Percentiles rank a stretch among this genome's conserved stretches.
Evolutionary conservation across 2,888 invertebrate genomes (phyloP).

Genomic region (Idaea straminata): DNA sequence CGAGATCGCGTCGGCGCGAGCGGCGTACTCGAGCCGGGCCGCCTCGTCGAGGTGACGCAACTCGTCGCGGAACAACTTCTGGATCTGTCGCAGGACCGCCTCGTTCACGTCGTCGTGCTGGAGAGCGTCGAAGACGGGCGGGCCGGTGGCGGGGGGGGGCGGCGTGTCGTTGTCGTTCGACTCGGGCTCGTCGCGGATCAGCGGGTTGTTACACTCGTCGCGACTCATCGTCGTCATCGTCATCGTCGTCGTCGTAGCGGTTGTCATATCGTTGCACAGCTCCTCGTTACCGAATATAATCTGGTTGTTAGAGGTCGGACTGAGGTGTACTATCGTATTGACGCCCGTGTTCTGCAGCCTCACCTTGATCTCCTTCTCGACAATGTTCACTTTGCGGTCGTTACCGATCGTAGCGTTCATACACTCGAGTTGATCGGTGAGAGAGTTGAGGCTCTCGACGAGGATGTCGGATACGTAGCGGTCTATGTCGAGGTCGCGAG

Average conservation of each 20-base stretch:
- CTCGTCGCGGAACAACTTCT: slow-evolving; percentile 68
- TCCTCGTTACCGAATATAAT: slow-evolving; percentile 75
- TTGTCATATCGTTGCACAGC: slow-evolving; percentile 49
- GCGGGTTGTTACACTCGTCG: slow-evolving; percentile 42
- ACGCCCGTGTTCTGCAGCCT: slow-evolving; percentile 72
- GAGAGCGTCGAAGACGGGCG: slow-evolving; percentile 16
- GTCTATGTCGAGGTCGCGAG: slow-evolving; percentile 59
- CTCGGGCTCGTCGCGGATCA: slow-evolving; percentile 49
- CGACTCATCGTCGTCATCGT: slow-evolving; percentile 12
- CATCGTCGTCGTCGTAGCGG: slow-evolving; percentile 24
- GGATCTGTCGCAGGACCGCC: slow-evolving; percentile 70
- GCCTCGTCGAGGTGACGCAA: slow-evolving; percentile 46
- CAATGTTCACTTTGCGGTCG: slow-evolving; percentile 63
- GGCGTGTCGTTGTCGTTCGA: slow-evolving; percentile 42
- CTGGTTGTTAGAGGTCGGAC: slow-evolving; percentile 72
- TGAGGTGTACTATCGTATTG: slow-evolving; percentile 72
- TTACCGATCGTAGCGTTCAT: slow-evolving; percentile 64
- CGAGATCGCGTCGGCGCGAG: slow-evolving; percentile 42
- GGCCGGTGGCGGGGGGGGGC: slow-evolving; percentile 33
- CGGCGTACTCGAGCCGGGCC: too few relatives aligned
- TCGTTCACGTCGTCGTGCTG: slow-evolving; percentile 58
- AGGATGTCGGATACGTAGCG: slow-evolving; percentile 76
- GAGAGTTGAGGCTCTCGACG: slow-evolving; percentile 73
- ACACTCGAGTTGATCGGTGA: slow-evolving; percentile 69
- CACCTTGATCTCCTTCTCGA: slow-evolving; percentile 76